Evolutionary conservation across 2,888 invertebrate genomes (phyloP).

Genomic region (Caenorhabditis japonica): DNA sequence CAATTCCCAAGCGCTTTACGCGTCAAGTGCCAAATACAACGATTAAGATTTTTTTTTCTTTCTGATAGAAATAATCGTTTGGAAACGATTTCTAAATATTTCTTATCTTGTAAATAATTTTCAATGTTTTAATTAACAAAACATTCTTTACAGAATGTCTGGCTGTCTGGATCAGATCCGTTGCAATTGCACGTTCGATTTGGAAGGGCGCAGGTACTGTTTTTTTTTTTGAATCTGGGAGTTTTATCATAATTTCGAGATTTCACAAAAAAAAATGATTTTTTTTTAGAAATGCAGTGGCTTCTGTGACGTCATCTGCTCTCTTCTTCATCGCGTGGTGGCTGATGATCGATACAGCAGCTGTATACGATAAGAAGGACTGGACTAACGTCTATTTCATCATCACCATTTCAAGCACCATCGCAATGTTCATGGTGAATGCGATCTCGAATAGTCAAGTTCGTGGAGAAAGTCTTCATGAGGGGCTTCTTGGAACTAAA

Average conservation of each 20-base stretch:
- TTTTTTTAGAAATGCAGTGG: conserved; percentile 85
- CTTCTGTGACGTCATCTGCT: conserved; percentile 88
- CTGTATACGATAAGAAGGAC: conserved; percentile 82
- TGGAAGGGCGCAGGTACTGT: conserved; percentile 84
- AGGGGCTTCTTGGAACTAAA: conserved; percentile 83
- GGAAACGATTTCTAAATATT: conserved; percentile 11
- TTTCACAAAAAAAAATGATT: no score
- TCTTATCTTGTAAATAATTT: not conserved
- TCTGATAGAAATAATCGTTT: conserved; percentile 14
- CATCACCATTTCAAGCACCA: conserved; percentile 92
- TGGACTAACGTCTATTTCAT: conserved; percentile 85
- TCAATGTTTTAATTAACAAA: conserved; percentile 2
- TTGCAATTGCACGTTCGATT: conserved; percentile 81
- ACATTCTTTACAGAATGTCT: conserved; percentile 59
- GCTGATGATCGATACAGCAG: conserved; percentile 94
- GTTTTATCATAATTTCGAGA: no score
- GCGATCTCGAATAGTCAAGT: conserved; percentile 86
- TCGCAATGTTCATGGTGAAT: conserved; percentile 95
- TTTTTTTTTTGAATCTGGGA: not conserved
- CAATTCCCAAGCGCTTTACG: no score
- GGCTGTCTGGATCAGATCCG: conserved; percentile 71
- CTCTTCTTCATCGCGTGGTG: conserved; percentile 98
- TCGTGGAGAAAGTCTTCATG: conserved; percentile 80
- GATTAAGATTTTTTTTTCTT: conserved; percentile 4
- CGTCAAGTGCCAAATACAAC: no score